These are phyloP conservation scores for Epinephelus cyanopodus DNA, from an alignment of 2,113 vertebrate species.

Conservation along the genomic window DNA sequence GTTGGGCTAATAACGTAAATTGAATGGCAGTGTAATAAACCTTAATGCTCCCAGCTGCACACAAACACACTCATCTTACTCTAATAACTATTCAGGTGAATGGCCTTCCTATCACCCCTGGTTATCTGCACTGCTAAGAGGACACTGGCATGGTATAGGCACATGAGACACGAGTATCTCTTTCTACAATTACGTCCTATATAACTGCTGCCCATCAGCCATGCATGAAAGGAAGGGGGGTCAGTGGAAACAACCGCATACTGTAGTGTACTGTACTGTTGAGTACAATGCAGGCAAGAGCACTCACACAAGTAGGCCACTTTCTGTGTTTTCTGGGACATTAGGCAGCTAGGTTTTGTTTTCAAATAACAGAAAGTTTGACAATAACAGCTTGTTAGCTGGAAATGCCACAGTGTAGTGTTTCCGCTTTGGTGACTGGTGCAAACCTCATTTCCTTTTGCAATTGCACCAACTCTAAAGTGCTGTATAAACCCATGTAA, in stretches of 20 bases:
- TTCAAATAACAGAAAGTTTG: slow-evolving; percentile 11
- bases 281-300: slow-evolving; percentile 9
- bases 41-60: neutral
- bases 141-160: neutral
- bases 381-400: slow-evolving; percentile 15
- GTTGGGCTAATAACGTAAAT: neutral
- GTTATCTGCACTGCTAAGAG: slow-evolving; percentile 5
- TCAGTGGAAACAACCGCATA: slow-evolving; percentile 9
- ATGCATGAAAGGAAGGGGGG: slow-evolving; percentile 4
- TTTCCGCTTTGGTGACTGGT: slow-evolving; percentile 12
- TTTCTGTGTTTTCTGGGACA: slow-evolving; percentile 46
- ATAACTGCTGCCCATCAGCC: slow-evolving; percentile 28
- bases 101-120: neutral
- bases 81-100: neutral
- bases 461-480: neutral
- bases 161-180: neutral
- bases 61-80: slow-evolving; percentile 4
- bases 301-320: slow-evolving; percentile 21
- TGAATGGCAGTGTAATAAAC: neutral
- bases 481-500: slow-evolving; percentile 10
- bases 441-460: slow-evolving; percentile 24
- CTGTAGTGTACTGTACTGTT: neutral
- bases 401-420: neutral
- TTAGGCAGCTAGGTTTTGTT: slow-evolving; percentile 25
- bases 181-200: slow-evolving; percentile 17